These are phyloP conservation scores for Serripes groenlandicus DNA, from an alignment of 2,888 invertebrate genomes.

Conservation along the genomic window DNA sequence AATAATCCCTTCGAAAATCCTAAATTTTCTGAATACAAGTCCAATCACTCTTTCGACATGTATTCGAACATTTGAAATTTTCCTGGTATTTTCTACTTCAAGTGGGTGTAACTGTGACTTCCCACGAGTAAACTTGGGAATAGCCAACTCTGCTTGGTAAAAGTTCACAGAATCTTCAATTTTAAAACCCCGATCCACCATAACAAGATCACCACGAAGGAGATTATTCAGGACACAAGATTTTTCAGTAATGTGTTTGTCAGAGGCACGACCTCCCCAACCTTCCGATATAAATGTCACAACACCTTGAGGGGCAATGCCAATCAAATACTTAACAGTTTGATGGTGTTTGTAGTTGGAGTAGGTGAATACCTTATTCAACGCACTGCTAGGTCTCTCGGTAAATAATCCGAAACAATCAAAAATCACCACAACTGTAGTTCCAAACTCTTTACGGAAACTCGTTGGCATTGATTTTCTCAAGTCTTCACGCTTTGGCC, in stretches of 20 bases:
- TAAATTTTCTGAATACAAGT: conserved; percentile 40
- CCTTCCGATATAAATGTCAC: conserved; percentile 70
- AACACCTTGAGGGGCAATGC: conserved; percentile 68
- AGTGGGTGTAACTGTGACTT: conserved; percentile 46
- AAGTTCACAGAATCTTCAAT: conserved; percentile 50
- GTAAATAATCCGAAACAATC: conserved; percentile 45
- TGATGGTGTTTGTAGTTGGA: conserved; percentile 53
- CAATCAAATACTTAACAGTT: conserved; percentile 70
- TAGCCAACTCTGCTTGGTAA: conserved; percentile 44
- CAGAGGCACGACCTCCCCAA: conserved; percentile 71
- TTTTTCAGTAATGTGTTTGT: conserved; percentile 68
- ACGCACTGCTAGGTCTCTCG: conserved; percentile 26
- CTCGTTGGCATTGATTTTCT: conserved; percentile 46
- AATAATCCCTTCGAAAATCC: conserved; percentile 37
- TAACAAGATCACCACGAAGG: conserved; percentile 55
- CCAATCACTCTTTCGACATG: conserved; percentile 68
- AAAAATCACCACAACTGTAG: conserved; percentile 31
- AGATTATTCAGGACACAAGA: conserved; percentile 60
- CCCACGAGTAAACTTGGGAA: conserved; percentile 60
- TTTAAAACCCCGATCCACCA: conserved; percentile 70
- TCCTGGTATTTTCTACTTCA: conserved; percentile 56
- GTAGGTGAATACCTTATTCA: conserved; percentile 34
- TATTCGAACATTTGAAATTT: conserved; percentile 56
- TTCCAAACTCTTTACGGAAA: conserved; percentile 52
- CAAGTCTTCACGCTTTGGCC: conserved; percentile 38